A percentile compares a stretch with the other conserved stretches of the same genome.
Conservation (phyloP, 2,113 vertebrate species). For the Hippocampus abdominalis region DNA sequence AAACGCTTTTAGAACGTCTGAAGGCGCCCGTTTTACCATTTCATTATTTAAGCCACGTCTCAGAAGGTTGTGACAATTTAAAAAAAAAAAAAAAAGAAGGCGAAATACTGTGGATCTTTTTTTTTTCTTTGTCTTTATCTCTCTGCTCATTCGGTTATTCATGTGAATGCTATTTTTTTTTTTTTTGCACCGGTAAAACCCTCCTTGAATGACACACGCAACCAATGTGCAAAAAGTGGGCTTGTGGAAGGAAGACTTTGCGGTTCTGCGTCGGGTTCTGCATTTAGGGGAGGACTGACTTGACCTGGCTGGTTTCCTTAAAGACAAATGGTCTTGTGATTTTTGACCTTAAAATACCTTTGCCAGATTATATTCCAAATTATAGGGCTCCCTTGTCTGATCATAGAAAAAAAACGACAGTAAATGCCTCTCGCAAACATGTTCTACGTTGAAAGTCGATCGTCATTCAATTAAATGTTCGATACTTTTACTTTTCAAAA, state of each 20-base stretch:
- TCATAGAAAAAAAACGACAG: background rate
- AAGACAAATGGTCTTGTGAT: background rate
- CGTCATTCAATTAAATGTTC: conserved; percentile 3
- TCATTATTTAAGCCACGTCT: conserved; percentile 59
- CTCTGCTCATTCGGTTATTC: conserved; percentile 26
- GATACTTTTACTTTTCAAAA: conserved; percentile 16
- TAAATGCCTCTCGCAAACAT: background rate
- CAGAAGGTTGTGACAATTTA: conserved; percentile 36
- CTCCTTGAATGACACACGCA: conserved; percentile 9
- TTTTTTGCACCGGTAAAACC: conserved; percentile 14
- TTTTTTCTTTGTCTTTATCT: conserved; percentile 10
- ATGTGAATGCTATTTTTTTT: conserved; percentile 14
- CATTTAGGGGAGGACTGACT: background rate
- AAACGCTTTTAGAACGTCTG: conserved; percentile 67
- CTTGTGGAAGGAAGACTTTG: background rate
- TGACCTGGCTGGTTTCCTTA: too few species aligned
- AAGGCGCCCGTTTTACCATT: conserved; percentile 30
- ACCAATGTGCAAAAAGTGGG: background rate
- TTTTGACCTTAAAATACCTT: background rate
- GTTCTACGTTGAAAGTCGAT: background rate
- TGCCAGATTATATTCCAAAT: background rate
- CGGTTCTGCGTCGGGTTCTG: background rate
- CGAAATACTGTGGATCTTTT: background rate
- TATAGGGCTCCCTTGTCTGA: background rate
- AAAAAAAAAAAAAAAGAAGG: conserved; percentile 41